Conservation (phyloP, 2,888 invertebrate genomes). For the Polydrusus cervinus region DNA sequence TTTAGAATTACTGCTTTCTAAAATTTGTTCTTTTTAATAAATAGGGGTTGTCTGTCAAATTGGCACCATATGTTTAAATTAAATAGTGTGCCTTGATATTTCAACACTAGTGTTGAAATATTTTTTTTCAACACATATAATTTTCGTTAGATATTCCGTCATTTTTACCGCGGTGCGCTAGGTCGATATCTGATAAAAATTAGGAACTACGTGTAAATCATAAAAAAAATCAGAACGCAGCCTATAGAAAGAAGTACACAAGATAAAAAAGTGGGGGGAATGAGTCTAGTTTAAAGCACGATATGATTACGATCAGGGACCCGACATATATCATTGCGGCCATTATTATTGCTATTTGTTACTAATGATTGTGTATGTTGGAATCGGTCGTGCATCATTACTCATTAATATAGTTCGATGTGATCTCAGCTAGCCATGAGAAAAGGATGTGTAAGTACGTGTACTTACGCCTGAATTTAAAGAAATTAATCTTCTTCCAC, state of each 20-base stretch:
- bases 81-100: too few species aligned
- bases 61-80: too few species aligned
- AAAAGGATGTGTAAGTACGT: conserved; percentile 60
- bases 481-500: too few species aligned
- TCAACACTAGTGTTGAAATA: too few species aligned
- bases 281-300: conserved; percentile 60
- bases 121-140: too few species aligned
- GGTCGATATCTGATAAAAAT: too few species aligned
- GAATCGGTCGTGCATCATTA: conserved; percentile 72
- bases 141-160: too few species aligned
- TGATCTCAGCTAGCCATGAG: conserved; percentile 69
- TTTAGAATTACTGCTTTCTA: too few species aligned
- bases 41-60: too few species aligned
- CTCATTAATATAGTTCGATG: conserved; percentile 72
- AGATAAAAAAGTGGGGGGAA: conserved; percentile 37
- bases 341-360: conserved; percentile 72
- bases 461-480: conserved; percentile 13
- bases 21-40: too few species aligned
- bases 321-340: conserved; percentile 71
- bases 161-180: too few species aligned
- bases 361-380: conserved; percentile 72
- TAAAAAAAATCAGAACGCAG: conserved; percentile 29
- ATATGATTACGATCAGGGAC: conserved; percentile 68
- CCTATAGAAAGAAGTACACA: conserved; percentile 13
- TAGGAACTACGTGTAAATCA: too few species aligned